Evolutionary conservation across 1,140 invertebrate genomes (phyloP).

Genomic region (Lutraria rhynchaena): DNA sequence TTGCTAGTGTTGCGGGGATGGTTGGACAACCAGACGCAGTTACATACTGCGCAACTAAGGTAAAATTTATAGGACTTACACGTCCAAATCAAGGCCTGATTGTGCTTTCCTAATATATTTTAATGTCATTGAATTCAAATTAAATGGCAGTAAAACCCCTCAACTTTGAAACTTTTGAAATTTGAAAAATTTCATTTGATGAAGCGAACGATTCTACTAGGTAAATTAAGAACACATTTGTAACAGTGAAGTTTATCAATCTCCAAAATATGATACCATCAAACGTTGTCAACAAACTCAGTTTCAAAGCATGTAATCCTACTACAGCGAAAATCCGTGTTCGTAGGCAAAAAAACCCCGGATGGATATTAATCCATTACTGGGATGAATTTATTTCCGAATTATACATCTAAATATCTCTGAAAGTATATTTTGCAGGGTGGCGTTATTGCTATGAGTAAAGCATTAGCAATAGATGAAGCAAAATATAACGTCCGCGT

Average conservation of each 20-base stretch:
- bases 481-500: constrained; percentile 2
- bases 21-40: constrained; percentile 5
- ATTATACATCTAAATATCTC: neutral
- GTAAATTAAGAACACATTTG: too few relatives aligned
- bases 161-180: too few relatives aligned
- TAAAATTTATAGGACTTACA: neutral
- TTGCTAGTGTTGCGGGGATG: neutral
- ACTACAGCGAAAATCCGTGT: neutral
- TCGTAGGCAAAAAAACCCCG: neutral
- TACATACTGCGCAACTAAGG: neutral
- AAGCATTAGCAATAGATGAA: constrained; percentile 5
- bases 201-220: too few relatives aligned
- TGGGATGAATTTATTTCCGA: neutral
- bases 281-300: too few relatives aligned
- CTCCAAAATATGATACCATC: too few relatives aligned
- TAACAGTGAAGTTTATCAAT: too few relatives aligned
- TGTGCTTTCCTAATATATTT: neutral
- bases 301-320: too few relatives aligned
- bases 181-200: too few relatives aligned
- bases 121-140: too few relatives aligned
- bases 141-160: too few relatives aligned
- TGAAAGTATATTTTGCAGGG: neutral
- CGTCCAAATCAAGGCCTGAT: neutral
- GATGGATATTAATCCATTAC: neutral
- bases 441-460: neutral